Conservation (phyloP, 2,113 vertebrate species). For the Oriolus oriolus region DNA sequence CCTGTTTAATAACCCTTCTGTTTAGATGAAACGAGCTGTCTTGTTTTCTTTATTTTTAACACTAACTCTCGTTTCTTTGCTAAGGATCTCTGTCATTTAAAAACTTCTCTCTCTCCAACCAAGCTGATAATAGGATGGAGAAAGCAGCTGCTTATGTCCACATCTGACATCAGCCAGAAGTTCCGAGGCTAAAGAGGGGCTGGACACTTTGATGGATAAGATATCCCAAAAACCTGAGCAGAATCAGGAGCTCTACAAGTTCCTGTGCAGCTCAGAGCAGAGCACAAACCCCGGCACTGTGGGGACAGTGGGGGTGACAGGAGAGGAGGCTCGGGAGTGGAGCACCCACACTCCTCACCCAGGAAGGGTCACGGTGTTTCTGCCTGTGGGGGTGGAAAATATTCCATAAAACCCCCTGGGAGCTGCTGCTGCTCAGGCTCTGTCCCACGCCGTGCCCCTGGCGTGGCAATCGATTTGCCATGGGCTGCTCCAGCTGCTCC, state of each 20-base stretch:
- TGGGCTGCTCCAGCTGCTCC: background rate
- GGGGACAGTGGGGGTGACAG: accelerated
- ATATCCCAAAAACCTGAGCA: background rate
- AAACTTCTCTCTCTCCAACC: constrained; percentile 65
- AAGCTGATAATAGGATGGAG: constrained; percentile 55
- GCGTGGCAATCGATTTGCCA: background rate
- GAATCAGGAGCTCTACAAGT: accelerated
- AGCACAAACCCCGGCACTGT: accelerated
- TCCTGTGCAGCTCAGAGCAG: background rate
- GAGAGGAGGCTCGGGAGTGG: accelerated
- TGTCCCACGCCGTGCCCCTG: background rate
- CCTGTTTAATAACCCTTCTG: constrained; percentile 78
- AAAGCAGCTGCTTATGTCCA: constrained; percentile 60
- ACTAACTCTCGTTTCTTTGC: constrained; percentile 68
- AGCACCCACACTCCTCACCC: background rate
- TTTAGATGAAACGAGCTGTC: constrained; percentile 80
- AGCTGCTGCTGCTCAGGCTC: background rate
- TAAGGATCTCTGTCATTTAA: constrained; percentile 76
- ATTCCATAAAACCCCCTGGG: accelerated
- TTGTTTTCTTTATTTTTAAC: constrained; percentile 78
- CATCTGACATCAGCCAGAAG: constrained; percentile 55
- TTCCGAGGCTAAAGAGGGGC: background rate
- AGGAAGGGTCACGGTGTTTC: background rate
- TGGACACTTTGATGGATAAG: background rate
- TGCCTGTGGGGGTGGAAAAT: background rate